These are phyloP conservation scores for Netelia virgata DNA, from an alignment of 2,888 invertebrate genomes.

Conservation along the genomic window DNA sequence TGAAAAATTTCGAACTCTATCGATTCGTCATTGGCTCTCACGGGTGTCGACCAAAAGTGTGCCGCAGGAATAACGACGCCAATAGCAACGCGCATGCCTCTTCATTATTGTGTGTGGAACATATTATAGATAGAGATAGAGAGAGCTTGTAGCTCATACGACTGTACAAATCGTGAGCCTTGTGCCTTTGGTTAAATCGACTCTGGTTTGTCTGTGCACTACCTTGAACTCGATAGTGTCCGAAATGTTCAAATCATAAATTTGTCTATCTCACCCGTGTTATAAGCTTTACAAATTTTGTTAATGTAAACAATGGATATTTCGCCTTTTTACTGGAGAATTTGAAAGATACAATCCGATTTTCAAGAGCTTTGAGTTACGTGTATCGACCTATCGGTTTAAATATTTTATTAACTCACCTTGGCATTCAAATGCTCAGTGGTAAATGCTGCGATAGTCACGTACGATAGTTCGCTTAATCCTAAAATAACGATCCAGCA, in stretches of 20 bases:
- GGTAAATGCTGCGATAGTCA: conserved; percentile 16
- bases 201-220: conserved; percentile 17
- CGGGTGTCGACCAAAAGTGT: conserved; percentile 12
- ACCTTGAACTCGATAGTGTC: conserved; percentile 53
- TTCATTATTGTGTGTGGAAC: conserved; percentile 8
- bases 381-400: not conserved
- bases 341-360: not conserved
- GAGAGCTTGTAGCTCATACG: not conserved
- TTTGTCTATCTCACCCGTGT: too few relatives aligned
- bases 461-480: conserved; percentile 58
- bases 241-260: conserved; percentile 6
- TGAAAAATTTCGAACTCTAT: conserved; percentile 60
- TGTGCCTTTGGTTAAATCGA: conserved; percentile 8
- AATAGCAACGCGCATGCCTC: conserved; percentile 45
- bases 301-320: not conserved
- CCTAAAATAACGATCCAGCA: conserved; percentile 63
- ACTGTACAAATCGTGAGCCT: not conserved
- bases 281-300: not conserved
- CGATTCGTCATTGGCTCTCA: conserved; percentile 64
- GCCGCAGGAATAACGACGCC: conserved; percentile 16
- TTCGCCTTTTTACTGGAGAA: not conserved
- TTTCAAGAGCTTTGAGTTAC: not conserved
- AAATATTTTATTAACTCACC: conserved; percentile 28
- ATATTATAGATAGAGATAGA: not conserved
- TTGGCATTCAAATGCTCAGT: conserved; percentile 40